These are phyloP conservation scores for Helarctos malayanus DNA, from an alignment of 2,797 vertebrate genomes.

Conservation along the genomic window DNA sequence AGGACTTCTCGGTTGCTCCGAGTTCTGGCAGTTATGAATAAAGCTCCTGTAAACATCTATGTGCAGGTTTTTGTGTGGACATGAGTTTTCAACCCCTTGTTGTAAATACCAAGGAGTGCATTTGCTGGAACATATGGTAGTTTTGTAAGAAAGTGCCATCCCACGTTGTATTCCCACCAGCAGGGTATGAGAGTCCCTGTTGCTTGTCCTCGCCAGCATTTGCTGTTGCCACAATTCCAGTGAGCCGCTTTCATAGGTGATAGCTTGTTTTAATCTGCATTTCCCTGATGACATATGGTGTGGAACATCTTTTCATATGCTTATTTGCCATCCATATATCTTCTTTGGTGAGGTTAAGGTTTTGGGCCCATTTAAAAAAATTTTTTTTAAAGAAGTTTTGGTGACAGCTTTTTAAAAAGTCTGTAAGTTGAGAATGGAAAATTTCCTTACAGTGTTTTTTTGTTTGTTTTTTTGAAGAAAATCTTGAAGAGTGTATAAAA, in stretches of 20 bases:
- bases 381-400: not conserved
- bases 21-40: not conserved
- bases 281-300: not conserved
- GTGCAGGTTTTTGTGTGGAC: not conserved
- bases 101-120: not conserved
- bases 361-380: not conserved
- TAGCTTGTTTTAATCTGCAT: not conserved
- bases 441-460: constrained; percentile 69
- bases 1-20: not conserved
- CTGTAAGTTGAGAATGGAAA: constrained; percentile 72
- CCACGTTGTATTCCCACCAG: not conserved
- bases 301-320: not conserved
- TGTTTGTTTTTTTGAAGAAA: constrained; percentile 68
- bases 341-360: not conserved
- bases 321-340: not conserved
- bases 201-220: not conserved
- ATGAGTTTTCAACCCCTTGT: not conserved
- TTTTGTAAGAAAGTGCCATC: not conserved
- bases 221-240: not conserved
- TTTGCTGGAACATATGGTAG: not conserved
- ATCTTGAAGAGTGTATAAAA: constrained; percentile 69
- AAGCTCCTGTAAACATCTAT: not conserved
- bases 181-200: not conserved
- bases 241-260: not conserved
- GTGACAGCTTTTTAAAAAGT: constrained; percentile 38